A percentile compares a stretch with the other conserved stretches of the same genome.
Evolutionary conservation across 23 tunicate genomes (phyloP).

Genomic region (Styela clava): DNA sequence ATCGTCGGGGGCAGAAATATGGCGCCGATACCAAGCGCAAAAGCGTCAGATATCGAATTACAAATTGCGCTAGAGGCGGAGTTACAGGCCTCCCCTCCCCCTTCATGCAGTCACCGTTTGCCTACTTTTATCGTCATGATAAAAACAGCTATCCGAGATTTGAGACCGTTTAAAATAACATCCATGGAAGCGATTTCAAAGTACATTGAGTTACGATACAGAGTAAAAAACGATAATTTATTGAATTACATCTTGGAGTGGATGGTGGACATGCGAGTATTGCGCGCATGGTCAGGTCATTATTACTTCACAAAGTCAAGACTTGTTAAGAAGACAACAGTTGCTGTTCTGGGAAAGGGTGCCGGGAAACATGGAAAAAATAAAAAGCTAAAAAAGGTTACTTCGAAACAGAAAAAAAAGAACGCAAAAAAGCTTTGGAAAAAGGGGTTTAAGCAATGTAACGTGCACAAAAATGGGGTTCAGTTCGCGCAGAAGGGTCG

Average conservation of each 20-base stretch:
- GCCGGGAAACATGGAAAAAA: neutral
- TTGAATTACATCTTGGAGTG: constrained; percentile 65
- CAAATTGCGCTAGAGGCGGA: constrained; percentile 19
- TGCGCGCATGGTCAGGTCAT: constrained; percentile 19
- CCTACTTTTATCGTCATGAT: constrained; percentile 88
- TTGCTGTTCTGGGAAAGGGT: constrained; percentile 26
- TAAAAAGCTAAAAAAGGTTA: neutral
- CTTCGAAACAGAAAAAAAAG: neutral
- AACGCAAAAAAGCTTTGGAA: neutral
- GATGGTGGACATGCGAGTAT: constrained; percentile 71
- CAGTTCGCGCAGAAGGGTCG: neutral
- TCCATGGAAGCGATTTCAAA: constrained; percentile 65
- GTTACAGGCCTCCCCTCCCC: constrained; percentile 11
- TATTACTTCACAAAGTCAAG: constrained; percentile 46
- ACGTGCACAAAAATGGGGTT: neutral
- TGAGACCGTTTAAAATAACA: constrained; percentile 48
- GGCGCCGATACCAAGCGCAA: neutral
- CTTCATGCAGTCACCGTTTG: constrained; percentile 43
- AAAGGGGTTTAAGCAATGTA: neutral
- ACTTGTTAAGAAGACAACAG: constrained; percentile 57
- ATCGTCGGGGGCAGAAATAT: neutral
- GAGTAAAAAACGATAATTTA: constrained; percentile 42
- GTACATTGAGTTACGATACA: constrained; percentile 73
- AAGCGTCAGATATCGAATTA: neutral
- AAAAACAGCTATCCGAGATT: constrained; percentile 83